Base-by-base conservation (phyloP, 2,113 vertebrate species). In the Proteles cristata region DNA sequence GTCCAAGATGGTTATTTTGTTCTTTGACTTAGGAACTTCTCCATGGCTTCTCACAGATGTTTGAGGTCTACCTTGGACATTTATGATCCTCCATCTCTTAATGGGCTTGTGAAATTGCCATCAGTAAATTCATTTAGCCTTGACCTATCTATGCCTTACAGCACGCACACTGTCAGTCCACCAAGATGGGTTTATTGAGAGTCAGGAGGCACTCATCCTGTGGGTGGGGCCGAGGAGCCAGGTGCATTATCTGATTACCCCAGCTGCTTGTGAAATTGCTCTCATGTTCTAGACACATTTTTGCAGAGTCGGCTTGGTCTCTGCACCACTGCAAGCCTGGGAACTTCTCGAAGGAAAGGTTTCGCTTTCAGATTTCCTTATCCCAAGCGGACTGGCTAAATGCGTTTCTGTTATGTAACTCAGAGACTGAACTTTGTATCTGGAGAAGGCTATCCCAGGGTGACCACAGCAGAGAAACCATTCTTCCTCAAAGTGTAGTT, bases 1-100 rank as follows among this genome's bases (percentile, higher is more conserved):
- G 33, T 7, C 6, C 5, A 65, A 76, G 33, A 50, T 65, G 85
- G 79, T 43, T 95, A 4, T 82, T 95, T 91, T 11, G 69, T 88
- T 74, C 45, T 95, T 16, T 61, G 69, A 85, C 63, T 96, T 81
- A 82, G 1, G 83, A 93, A 73, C 92, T 39, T 94, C 31, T 71
- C 43, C 11, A 35, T 31, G 71, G n/a, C 61, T 88, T 93, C 48
- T 35, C 76, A 61, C 33, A 50, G 68, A 83, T 63, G 68, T 94
- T 85, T 1, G 4, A 94, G 55, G 79, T 88, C 90, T 50, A 28
- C 21, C 81, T 26, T 86, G 68, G 39, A n/a, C 33, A 50, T 91
- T 79, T 92, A 77, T 93, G 45, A 94, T n/a, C 43, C 58, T 92
- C 43, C 74, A 39, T 80, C 17, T 82, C 83, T 58, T 63, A 84